These are phyloP conservation scores for Lepidotrigona ventralis DNA, from an alignment of 1,140 invertebrate species.

Conservation along the genomic window DNA sequence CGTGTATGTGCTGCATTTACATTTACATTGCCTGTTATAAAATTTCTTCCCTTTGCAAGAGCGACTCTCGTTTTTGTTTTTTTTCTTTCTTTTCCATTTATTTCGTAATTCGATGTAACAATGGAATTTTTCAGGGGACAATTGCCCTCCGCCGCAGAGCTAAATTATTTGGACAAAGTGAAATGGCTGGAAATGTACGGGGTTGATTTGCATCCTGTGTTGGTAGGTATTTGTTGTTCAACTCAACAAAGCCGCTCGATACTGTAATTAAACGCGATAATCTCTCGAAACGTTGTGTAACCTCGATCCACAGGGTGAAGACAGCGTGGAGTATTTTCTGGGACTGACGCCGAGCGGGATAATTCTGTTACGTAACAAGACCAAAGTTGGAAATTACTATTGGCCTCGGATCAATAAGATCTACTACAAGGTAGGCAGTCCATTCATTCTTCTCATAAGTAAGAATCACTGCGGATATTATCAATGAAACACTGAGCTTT, in stretches of 20 bases:
- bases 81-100: too few species aligned
- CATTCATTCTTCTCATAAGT: neutral
- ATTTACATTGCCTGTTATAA: neutral
- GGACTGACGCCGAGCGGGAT: constrained; percentile 98
- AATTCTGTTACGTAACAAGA: constrained; percentile 96
- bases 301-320: constrained; percentile 90
- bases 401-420: constrained; percentile 99
- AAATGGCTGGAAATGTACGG: constrained; percentile 93
- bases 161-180: constrained; percentile 89
- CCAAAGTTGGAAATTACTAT: constrained; percentile 99
- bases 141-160: constrained; percentile 86
- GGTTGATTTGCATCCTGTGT: constrained; percentile 89
- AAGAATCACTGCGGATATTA: too few species aligned
- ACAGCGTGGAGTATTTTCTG: constrained; percentile 97
- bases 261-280: neutral
- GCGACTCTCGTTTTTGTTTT: too few species aligned
- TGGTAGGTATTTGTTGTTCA: constrained; percentile 80
- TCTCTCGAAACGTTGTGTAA: constrained; percentile 11
- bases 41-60: too few species aligned
- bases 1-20: constrained; percentile 82
- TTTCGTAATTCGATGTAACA: neutral
- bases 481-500: too few species aligned
- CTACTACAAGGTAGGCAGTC: constrained; percentile 88
- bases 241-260: neutral
- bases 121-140: constrained; percentile 82